Evolutionary conservation across 23 tunicate species (phyloP).

Genomic region (Styela plicata): DNA sequence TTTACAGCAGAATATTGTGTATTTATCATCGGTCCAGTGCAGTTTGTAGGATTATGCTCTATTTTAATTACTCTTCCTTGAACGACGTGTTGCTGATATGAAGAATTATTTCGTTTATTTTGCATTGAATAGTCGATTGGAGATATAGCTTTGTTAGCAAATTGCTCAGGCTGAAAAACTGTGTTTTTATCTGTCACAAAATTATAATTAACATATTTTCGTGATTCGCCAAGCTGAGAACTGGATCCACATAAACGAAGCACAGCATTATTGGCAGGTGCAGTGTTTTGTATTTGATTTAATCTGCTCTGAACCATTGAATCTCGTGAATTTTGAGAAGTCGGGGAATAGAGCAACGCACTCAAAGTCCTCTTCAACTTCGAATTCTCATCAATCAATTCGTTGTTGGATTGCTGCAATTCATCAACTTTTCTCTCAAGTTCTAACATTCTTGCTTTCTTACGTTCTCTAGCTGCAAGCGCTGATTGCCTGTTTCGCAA

Average conservation of each 20-base stretch:
- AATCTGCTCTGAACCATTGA: too few relatives aligned
- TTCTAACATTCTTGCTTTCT: slow-evolving; percentile 87
- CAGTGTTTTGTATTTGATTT: not conserved
- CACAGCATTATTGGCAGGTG: not conserved
- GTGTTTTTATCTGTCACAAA: not conserved
- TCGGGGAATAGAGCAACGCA: not conserved
- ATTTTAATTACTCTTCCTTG: not conserved
- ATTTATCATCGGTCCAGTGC: too few relatives aligned
- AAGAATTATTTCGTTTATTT: not conserved
- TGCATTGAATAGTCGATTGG: not conserved
- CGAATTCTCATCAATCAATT: slow-evolving; percentile 18
- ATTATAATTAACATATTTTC: not conserved
- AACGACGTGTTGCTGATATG: not conserved
- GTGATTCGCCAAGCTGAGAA: not conserved
- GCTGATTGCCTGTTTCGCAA: slow-evolving; percentile 93
- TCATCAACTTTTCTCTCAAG: slow-evolving; percentile 66
- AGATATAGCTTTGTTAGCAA: not conserved
- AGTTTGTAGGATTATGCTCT: not conserved
- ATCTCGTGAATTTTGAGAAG: not conserved
- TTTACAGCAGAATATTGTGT: not conserved
- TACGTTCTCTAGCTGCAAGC: slow-evolving; percentile 93
- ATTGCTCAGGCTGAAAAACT: too few relatives aligned
- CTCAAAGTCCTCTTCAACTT: not conserved
- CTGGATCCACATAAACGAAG: not conserved
- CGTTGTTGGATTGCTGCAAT: slow-evolving; percentile 17